Conservation (phyloP, 1,140 invertebrate species). For the Heliothis subflexa region DNA sequence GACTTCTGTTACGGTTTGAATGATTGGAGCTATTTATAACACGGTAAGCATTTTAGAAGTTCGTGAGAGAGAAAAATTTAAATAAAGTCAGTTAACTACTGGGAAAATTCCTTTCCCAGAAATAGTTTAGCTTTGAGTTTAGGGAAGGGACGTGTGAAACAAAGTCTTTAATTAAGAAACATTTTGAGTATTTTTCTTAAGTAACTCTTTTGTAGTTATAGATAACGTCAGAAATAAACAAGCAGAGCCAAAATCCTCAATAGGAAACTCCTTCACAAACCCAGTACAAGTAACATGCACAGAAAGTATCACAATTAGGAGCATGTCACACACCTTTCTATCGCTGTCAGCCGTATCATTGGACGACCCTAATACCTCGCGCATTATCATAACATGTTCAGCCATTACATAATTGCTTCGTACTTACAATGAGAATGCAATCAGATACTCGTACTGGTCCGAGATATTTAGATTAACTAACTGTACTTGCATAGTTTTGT, state of each 20-base stretch:
- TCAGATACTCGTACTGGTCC: conserved; percentile 19
- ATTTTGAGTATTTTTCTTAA: too few species aligned
- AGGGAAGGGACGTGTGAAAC: too few species aligned
- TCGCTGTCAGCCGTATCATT: conserved; percentile 32
- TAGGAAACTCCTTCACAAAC: conserved; percentile 2
- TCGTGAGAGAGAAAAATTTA: background rate
- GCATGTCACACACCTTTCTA: conserved; percentile 38
- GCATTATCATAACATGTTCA: conserved; percentile 44
- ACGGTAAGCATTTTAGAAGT: background rate
- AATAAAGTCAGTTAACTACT: background rate
- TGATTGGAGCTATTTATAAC: background rate
- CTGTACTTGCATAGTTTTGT: conserved; percentile 24
- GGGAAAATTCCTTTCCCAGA: too few species aligned
- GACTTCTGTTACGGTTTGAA: background rate
- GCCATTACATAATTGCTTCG: conserved; percentile 40
- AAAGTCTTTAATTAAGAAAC: too few species aligned
- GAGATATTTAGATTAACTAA: conserved; percentile 39
- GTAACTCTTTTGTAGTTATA: too few species aligned
- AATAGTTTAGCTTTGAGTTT: too few species aligned
- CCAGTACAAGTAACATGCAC: conserved; percentile 18
- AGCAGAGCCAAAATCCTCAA: background rate
- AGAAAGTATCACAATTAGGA: conserved; percentile 38
- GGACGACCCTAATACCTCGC: conserved; percentile 34
- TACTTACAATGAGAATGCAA: conserved; percentile 32
- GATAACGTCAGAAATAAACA: too few species aligned